Evolutionary conservation across 2,888 invertebrate species (phyloP).

Genomic region (Mimachlamys varia): DNA sequence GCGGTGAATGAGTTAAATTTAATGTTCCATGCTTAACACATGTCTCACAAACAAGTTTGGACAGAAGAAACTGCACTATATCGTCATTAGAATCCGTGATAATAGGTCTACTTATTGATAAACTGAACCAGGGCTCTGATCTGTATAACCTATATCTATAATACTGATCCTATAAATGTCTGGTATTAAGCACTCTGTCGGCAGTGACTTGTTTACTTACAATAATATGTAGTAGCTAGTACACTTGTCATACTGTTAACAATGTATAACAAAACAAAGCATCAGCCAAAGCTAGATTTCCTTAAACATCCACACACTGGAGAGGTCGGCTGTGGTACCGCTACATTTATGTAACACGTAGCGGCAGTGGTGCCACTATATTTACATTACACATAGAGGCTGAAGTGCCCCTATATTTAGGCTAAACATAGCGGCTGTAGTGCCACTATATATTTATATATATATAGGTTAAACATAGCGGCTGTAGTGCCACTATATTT

Average conservation of each 20-base stretch:
- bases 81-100: background rate
- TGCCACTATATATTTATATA: too few species aligned
- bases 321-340: background rate
- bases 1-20: too few species aligned
- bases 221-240: background rate
- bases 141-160: background rate
- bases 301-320: background rate
- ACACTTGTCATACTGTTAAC: constrained; percentile 3
- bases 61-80: background rate
- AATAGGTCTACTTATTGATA: background rate
- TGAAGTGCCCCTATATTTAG: too few species aligned
- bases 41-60: too few species aligned
- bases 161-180: background rate
- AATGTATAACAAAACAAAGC: background rate
- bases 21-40: background rate
- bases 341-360: background rate
- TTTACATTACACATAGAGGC: too few species aligned
- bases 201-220: background rate
- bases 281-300: background rate
- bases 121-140: background rate
- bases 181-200: background rate
- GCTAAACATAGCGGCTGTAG: too few species aligned
- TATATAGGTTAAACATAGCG: too few species aligned
- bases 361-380: too few species aligned
- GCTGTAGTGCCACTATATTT: background rate